Percentiles rank a stretch among this genome's conserved stretches.
Evolutionary conservation across 2,113 vertebrate genomes (phyloP).

Genomic region (Chaetorhynchus papuensis): DNA sequence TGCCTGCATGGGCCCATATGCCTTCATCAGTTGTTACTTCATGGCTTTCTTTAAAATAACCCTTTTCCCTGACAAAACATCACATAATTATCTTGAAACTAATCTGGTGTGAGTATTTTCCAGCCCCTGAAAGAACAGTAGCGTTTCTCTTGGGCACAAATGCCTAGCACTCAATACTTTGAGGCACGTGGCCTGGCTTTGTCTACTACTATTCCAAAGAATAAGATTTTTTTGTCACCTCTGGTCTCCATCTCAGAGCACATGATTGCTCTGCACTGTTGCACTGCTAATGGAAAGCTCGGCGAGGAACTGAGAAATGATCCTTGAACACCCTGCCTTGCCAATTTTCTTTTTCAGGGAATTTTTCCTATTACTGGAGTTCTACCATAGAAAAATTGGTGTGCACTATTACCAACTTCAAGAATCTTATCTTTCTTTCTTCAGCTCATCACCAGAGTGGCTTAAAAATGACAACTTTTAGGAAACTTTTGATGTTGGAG

Average conservation of each 20-base stretch:
- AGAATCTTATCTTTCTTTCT: not conserved
- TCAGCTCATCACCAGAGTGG: not conserved
- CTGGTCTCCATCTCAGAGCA: not conserved
- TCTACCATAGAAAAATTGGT: not conserved
- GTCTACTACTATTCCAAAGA: not conserved
- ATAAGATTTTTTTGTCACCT: not conserved
- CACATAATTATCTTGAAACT: not conserved
- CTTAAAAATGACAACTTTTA: not conserved
- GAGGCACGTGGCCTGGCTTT: not conserved
- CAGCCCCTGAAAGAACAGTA: not conserved
- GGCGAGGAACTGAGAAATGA: not conserved
- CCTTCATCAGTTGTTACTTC: not conserved
- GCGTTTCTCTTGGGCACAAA: not conserved
- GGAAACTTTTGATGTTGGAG: not conserved
- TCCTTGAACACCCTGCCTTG: not conserved
- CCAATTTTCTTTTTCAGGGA: not conserved
- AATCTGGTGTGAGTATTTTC: not conserved
- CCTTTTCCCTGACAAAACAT: not conserved
- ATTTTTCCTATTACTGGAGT: not conserved
- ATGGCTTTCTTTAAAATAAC: not conserved
- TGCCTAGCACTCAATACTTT: not conserved
- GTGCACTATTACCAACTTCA: not conserved
- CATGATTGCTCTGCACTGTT: not conserved
- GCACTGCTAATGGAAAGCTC: not conserved
- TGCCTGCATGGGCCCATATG: fast-evolving